Evolutionary conservation across 2,797 vertebrate species (phyloP).

Genomic region (Betta splendens): DNA sequence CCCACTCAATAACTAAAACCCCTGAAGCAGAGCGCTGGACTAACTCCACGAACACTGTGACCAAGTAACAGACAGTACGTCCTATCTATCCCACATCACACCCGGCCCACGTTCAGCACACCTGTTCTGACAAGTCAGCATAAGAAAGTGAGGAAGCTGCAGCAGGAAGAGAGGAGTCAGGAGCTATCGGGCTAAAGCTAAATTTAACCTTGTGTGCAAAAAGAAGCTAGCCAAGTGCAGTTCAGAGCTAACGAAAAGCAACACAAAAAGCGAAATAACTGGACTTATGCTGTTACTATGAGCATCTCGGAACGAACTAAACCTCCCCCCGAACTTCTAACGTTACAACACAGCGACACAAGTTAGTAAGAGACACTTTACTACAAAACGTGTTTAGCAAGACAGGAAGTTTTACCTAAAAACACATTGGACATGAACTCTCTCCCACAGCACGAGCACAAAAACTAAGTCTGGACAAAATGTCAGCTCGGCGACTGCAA

Average conservation of each 20-base stretch:
- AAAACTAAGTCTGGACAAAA: not conserved
- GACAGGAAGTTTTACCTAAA: conserved; percentile 48
- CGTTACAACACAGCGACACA: conserved; percentile 36
- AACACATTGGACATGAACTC: conserved; percentile 22
- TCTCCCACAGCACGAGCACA: not conserved
- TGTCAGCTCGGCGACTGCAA: conserved; percentile 9
- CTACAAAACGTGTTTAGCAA: conserved; percentile 20
- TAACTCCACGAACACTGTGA: conserved; percentile 13
- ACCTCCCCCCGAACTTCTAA: conserved; percentile 26
- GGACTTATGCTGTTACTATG: conserved; percentile 2
- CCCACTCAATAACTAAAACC: conserved; percentile 32
- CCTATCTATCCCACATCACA: conserved; percentile 47
- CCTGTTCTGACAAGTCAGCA: conserved; percentile 61
- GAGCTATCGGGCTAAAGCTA: conserved; percentile 71
- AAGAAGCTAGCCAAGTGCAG: conserved; percentile 29
- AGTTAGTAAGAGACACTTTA: conserved; percentile 61
- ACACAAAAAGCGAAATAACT: conserved; percentile 1
- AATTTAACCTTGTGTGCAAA: conserved; percentile 72
- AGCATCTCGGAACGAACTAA: conserved; percentile 14
- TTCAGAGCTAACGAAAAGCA: conserved; percentile 24
- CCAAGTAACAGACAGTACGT: conserved; percentile 10
- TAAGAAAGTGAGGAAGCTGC: conserved; percentile 57
- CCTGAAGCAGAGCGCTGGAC: conserved; percentile 40
- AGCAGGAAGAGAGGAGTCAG: conserved; percentile 32
- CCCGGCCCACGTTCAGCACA: conserved; percentile 66